Conservation (phyloP, 2,113 vertebrate genomes). For the Microtus richardsoni region DNA sequence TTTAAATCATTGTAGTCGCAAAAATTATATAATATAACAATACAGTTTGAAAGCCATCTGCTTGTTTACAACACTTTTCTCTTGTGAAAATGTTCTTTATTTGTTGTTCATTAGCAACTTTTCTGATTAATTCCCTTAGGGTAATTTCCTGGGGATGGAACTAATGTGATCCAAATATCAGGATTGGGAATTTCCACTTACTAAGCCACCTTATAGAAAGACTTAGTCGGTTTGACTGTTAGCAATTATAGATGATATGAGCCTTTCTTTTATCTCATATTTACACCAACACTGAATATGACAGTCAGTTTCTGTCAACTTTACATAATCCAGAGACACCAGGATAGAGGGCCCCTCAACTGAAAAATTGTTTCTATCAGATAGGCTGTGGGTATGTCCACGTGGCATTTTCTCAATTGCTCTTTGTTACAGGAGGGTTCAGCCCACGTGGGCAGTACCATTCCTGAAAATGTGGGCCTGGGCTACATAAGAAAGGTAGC, state of each 20-base stretch:
- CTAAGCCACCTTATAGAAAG: not conserved
- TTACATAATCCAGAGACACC: not conserved
- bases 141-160: not conserved
- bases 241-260: not conserved
- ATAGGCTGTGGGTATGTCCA: not conserved
- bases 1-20: not conserved
- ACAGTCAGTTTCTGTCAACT: not conserved
- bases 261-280: not conserved
- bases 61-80: not conserved
- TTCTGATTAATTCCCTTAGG: not conserved
- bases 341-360: not conserved
- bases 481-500: not conserved
- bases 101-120: not conserved
- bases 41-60: not conserved
- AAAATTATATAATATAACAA: not conserved
- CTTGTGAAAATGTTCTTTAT: constrained; percentile 11
- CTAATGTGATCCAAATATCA: not conserved
- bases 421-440: not conserved
- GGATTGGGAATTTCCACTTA: not conserved
- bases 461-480: not conserved
- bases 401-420: not conserved
- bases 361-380: not conserved
- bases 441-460: not conserved
- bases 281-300: not conserved
- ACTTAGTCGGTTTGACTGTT: not conserved